A percentile compares a stretch with the other conserved stretches of the same genome.
phyloP scores from a whole-genome alignment of 2,797 vertebrate genomes.

The Tapirus indicus region DNA sequence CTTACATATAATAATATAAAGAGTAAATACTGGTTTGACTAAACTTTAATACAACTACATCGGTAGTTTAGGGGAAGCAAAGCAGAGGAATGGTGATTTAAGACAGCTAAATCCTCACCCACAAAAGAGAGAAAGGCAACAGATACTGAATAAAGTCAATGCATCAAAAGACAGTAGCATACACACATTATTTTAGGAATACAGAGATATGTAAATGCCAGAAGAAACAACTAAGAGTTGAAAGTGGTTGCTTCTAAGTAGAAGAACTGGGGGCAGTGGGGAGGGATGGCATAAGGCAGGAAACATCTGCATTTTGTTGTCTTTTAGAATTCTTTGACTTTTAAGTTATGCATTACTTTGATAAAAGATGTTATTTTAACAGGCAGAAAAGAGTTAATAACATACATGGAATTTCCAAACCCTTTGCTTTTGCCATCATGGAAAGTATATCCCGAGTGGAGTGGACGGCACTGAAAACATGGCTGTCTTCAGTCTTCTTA shows the following conservation, averaged over 20 bases:
- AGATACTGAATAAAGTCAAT: background rate
- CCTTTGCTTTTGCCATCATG: slow-evolving; percentile 96
- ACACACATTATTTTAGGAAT: slow-evolving; percentile 42
- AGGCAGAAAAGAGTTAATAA: slow-evolving; percentile 64
- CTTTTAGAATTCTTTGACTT: slow-evolving; percentile 43
- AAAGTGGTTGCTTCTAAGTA: background rate
- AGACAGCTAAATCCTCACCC: slow-evolving; percentile 2
- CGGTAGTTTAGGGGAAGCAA: background rate
- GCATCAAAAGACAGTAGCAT: background rate
- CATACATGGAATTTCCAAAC: slow-evolving; percentile 95
- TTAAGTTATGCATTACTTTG: slow-evolving; percentile 40
- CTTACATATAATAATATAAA: slow-evolving; percentile 3
- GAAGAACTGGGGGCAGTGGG: background rate
- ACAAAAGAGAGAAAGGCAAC: background rate
- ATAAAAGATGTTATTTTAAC: slow-evolving; percentile 54
- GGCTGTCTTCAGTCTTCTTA: slow-evolving; percentile 89
- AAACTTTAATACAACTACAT: background rate
- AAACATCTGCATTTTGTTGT: background rate
- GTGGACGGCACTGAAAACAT: slow-evolving; percentile 95
- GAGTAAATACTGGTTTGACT: background rate
- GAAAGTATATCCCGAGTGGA: slow-evolving; percentile 97
- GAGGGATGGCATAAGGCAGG: background rate
- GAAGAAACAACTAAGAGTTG: slow-evolving; percentile 6
- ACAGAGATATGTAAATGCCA: background rate
- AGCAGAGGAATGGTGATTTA: background rate